Base-by-base conservation (phyloP, 2,113 vertebrate genomes). In the Neodon shergylaensis region DNA sequence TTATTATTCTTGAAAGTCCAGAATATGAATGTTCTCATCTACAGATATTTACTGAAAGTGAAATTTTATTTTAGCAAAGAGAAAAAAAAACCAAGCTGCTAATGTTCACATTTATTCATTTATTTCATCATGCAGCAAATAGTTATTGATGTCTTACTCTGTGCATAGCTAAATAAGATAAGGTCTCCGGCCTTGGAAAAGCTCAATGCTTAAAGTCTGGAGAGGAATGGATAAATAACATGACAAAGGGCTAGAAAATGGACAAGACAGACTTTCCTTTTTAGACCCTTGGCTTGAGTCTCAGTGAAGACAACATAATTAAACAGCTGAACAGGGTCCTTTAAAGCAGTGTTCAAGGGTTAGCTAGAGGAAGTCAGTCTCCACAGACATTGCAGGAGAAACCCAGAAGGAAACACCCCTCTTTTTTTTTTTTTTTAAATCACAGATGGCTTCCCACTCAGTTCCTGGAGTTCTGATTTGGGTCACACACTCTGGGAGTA, bases 401-500 rank as follows among this genome's bases (percentile, higher is more conserved):
- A 36, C n/a, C 28, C 72, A 72, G 73, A 86, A 94, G 61, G 68
- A 95, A 95, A n/a, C 33, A n/a, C 52, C 83, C 33, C 54, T 74
- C 39, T 1, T 6, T 19, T 19, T 54, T 54, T 21, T 21, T 19
- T 33, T 81, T 97, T 68, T 47, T 47, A 1, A 65, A 94, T 92
- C 83, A 81, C 66, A 96, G 93, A 96, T 95, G 93, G 95, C 95
- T 93, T 78, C 70, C 70, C 63, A 79, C 52, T 76, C 72, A 94
- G 94, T 58, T 78, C 16, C 83, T 2, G n/a, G 72, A 47, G 95
- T 91, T 94, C 73, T 88, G 81, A 97, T 95, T 91, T 92, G 92
- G 94, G 91, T 96, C 95, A 97, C 42, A 77, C 36, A 93, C 70
- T 65, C 58, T 95, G 94, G 85, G 94, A 97, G 54, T 72, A 91